Base-by-base conservation (phyloP, 1,140 invertebrate species). In the Danaus melanippus region DNA sequence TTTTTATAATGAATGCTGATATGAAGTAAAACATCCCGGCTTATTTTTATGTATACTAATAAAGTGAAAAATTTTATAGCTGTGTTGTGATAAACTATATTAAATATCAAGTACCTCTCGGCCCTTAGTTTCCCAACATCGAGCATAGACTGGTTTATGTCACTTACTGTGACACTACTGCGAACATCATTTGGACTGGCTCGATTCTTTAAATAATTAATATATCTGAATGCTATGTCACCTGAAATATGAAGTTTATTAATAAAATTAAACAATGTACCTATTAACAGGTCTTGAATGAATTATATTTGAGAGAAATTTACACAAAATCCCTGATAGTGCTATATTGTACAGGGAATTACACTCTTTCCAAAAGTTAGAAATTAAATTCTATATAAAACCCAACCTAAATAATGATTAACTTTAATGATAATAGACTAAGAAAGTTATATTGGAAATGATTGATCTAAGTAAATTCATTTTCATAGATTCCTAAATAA, bases 81-180 rank as follows among this genome's bases (percentile, higher is more conserved):
- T 15, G 15, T 15, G 15, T 15, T 15, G 15, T 15, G 15, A 15
- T 15, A 15, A 15, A 3, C 15, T 15, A 15, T 15, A 15, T 15
- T 15, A 15, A 15, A 15, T 15, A 15, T 49, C 39, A 3, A 50
- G 64, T 65, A 87, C 87, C 70, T 87, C 62, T 90, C 64, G 3
- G 96, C 93, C 81, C 94, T 89, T 39, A 88, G 71, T 87, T 94
- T 91, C 1, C 98, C 98, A 48, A 98, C 96, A 66, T 97, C 92
- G 9, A 99, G 77, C 98, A 99, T 99, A 57, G 94, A 91, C 67
- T 94, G 87, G 88, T 99, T 99, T 44, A 99, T 98, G 86, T 99
- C 98, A 75, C 91, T 94, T 1, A 99, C 92, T 9, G 95, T 97
- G n/a, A 98, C 93, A 69, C 90, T 89, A 73, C 92, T 93, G 40